A percentile compares a stretch with the other conserved stretches of the same genome.
phyloP scores from a whole-genome alignment of 2,888 invertebrate species.

The Psococerastis gibbosa region DNA sequence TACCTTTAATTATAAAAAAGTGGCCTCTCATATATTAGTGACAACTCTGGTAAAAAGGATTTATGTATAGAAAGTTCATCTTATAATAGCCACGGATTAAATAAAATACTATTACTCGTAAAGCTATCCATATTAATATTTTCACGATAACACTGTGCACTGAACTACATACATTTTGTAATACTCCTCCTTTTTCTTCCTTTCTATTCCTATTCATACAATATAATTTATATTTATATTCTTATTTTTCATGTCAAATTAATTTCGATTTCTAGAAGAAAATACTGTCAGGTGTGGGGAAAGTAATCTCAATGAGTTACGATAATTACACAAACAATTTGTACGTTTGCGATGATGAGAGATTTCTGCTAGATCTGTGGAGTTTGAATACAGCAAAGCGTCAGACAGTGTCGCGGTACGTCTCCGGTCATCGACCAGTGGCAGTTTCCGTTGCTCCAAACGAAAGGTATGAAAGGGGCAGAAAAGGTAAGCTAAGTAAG shows the following conservation, averaged over 20 bases:
- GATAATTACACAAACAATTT: conserved; percentile 53
- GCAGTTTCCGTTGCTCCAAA: conserved; percentile 48
- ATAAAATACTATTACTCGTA: too few relatives aligned
- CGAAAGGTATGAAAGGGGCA: conserved; percentile 44
- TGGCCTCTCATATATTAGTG: too few relatives aligned
- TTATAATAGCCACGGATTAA: too few relatives aligned
- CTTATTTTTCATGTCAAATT: conserved; percentile 14
- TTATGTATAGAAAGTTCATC: too few relatives aligned
- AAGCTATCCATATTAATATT: too few relatives aligned
- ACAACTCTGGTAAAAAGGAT: too few relatives aligned
- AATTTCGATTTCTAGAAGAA: too few relatives aligned
- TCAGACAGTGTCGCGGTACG: conserved; percentile 37
- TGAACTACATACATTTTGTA: too few relatives aligned
- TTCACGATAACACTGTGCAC: too few relatives aligned
- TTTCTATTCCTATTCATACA: too few relatives aligned
- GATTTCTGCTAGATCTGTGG: conserved; percentile 42
- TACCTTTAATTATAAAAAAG: not conserved
- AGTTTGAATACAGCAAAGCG: conserved; percentile 38
- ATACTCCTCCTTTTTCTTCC: too few relatives aligned
- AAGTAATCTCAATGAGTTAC: conserved; percentile 37
- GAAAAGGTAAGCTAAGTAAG: too few relatives aligned
- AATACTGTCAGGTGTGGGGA: conserved; percentile 29
- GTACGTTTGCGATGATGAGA: conserved; percentile 48
- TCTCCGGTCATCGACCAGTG: conserved; percentile 39
- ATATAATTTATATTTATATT: not conserved